Evolutionary conservation across 1,140 invertebrate genomes (phyloP), one percentile per base, ranked within the genome.

Genomic region (Sarcophaga bullata): DNA sequence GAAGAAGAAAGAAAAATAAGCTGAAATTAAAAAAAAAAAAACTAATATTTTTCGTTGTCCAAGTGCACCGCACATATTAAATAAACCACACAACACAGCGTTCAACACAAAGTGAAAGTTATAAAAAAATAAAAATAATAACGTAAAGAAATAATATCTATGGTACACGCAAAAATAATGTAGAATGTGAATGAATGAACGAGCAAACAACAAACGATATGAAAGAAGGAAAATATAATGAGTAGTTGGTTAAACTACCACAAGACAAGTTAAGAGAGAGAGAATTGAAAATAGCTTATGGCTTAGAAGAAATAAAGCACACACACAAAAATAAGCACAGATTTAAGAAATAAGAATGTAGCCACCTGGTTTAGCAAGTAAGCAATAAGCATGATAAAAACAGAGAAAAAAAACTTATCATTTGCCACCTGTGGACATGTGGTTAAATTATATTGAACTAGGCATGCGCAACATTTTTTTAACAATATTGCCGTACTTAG

Each of bases 91-190:
- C 75, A 73, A 47, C 46, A 73, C 73, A 73, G 1, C 25, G 25
- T 37, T 37, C 25, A 37, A 37, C 25, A 73, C 73, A 78, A 78
- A 78, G 75, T 78, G 75, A 78, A 78, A 78, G 75, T 78, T 78
- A 78, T 78, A 17, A 37, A 49, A 76, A 37, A 78, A 76, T 52
- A 50, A 78, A 78, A 52, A 50, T 50, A 50, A 78, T 50, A 78
- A 52, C 25, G 50, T 78, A 76, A 76, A 48, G 48, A n/a, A n/a
- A 15, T 58, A 11, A n/a, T 10, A 10, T 10, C 17, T 50, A 78
- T 49, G 15, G 3, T 19, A 50, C 75, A 78, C 75, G 48, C 75
- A 78, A 78, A 78, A 78, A 50, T 78, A 52, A 17, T 78, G 75
- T 52, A 78, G 46, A 76, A 48, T 49, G 47, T 11, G 75, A 78